Evolutionary conservation across 1,140 invertebrate genomes (phyloP), one percentile per base, ranked within the genome.

Genomic region (Ostrea denselamellosa): DNA sequence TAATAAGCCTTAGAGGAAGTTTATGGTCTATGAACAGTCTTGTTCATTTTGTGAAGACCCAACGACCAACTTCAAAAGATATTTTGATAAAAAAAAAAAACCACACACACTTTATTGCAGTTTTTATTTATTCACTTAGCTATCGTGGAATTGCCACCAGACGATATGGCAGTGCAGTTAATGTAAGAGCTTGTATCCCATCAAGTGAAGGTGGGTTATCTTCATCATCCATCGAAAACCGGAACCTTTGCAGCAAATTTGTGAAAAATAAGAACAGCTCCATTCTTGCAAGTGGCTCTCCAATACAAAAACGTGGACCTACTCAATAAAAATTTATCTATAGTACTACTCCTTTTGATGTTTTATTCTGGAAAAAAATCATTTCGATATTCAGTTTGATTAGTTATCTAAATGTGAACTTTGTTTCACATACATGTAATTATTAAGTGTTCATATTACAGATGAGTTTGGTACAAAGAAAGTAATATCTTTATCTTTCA

Each of bases 301-400:
- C 94, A 56, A 92, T 89, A 87, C 93, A 94, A 9, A 89, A 84
- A 12, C 93, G 88, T 2, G 98, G 97, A 65, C 97, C 97, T 97
- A 93, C n/a, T 19, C 19, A n/a, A n/a, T 17, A 17, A 19, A 62
- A 62, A 17, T 56, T 17, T 56, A 44, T 44, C 1, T 44, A 44
- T 44, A 44, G 34, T 44, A 44, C 34, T 44, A 44, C 1, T 44
- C 2, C 34, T 44, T 1, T 1, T 44, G 34, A 2, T 44, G 1
- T 44, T 44, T 44, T 44, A 44, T 44, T 44, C 5, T 44, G 34
- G 2, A 44, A 44, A 44, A 44, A 44, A 44, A 44, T 44, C 34
- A 44, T 44, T 44, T 44, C 34, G 1, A 44, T 44, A 44, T 44
- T 44, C 34, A 44, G 5, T 44, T 56, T 56, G 9, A 56, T 56